Evolutionary conservation across 2,797 vertebrate genomes (phyloP).

Genomic region (Menidia menidia): DNA sequence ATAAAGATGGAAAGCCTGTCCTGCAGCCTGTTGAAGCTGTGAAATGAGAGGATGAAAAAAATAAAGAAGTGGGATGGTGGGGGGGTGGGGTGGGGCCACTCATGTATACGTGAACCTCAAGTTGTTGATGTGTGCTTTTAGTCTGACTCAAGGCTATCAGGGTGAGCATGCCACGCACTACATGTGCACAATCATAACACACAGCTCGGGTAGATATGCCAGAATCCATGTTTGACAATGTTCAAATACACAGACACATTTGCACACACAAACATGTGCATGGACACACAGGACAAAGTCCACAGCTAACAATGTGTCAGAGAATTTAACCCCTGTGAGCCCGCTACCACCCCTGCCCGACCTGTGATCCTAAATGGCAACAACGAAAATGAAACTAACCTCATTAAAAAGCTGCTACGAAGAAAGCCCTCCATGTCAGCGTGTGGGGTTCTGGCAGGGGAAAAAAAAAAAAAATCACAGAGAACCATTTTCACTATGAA

Average conservation of each 20-base stretch:
- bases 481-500: constrained; percentile 84
- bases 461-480: constrained; percentile 77
- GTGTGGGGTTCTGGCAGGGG: constrained; percentile 86
- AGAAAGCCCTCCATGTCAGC: constrained; percentile 90
- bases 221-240: constrained; percentile 58
- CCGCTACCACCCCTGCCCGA: constrained; percentile 62
- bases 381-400: constrained; percentile 86
- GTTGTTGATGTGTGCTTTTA: constrained; percentile 62
- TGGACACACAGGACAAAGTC: constrained; percentile 68
- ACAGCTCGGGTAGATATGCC: constrained; percentile 62
- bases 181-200: constrained; percentile 61
- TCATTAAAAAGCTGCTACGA: constrained; percentile 90
- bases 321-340: constrained; percentile 64
- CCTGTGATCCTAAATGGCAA: constrained; percentile 74
- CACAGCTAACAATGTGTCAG: constrained; percentile 74
- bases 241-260: constrained; percentile 60
- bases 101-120: constrained; percentile 35
- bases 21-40: constrained; percentile 46
- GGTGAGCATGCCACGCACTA: constrained; percentile 62
- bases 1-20: constrained; percentile 58
- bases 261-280: constrained; percentile 54
- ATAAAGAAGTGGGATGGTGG: no score
- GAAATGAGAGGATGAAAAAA: constrained; percentile 30
- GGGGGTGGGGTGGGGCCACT: constrained; percentile 13
- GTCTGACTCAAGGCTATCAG: constrained; percentile 58